Conservation (phyloP, 2,797 vertebrate species). For the Liparis tanakae region DNA sequence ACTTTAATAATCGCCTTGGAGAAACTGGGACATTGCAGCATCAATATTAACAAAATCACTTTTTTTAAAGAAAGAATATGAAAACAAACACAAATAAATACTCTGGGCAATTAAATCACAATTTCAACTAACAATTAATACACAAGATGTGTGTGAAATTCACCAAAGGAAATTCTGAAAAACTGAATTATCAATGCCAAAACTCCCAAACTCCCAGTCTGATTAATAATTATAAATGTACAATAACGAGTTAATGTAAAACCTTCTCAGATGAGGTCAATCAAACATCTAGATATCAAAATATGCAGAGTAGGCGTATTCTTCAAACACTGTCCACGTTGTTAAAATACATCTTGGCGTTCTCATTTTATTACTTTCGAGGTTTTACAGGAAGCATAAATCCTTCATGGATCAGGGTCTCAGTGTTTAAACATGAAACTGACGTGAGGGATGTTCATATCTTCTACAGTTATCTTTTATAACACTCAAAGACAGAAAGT, state of each 20-base stretch:
- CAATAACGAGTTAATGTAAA: slow-evolving; percentile 8
- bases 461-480: slow-evolving; percentile 8
- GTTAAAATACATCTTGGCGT: background rate
- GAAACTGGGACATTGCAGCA: slow-evolving; percentile 37
- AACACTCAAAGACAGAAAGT: slow-evolving; percentile 31
- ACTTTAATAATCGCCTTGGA: slow-evolving; percentile 27
- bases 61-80: background rate
- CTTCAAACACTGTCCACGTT: background rate
- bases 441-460: background rate
- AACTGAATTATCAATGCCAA: slow-evolving; percentile 27
- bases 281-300: slow-evolving; percentile 9
- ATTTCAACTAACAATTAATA: slow-evolving; percentile 13
- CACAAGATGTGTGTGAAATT: slow-evolving; percentile 21
- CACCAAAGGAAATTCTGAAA: slow-evolving; percentile 35
- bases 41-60: slow-evolving; percentile 19
- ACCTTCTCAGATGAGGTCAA: slow-evolving; percentile 6
- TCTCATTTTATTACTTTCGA: slow-evolving; percentile 1
- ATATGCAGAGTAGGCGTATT: background rate
- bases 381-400: slow-evolving; percentile 1
- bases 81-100: slow-evolving; percentile 19
- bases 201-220: slow-evolving; percentile 12
- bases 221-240: slow-evolving; percentile 34
- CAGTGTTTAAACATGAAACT: slow-evolving; percentile 1
- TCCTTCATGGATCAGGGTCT: slow-evolving; percentile 7
- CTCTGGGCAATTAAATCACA: slow-evolving; percentile 31